Evolutionary conservation across 2,797 vertebrate genomes (phyloP), one percentile per base, ranked within the genome.

Genomic region (Etheostoma nigrum): DNA sequence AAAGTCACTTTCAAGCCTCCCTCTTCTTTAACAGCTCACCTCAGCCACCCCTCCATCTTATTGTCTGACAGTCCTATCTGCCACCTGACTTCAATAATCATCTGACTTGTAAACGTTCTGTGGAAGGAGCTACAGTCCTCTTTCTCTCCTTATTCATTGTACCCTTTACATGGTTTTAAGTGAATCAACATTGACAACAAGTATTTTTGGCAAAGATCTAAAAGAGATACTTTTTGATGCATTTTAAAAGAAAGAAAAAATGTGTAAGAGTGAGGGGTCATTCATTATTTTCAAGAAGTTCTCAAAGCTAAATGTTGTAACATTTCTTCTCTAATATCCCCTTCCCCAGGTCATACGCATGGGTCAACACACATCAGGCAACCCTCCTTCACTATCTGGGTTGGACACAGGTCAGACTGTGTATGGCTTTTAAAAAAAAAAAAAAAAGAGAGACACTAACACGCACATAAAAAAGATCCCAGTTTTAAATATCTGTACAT

Each of bases 1-100:
- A 81, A 81, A 80, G 81, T 80, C 77, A 77, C 65, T 83, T 70
- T 49, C 51, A 63, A 19, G 18, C 67, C 65, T 44, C n/a, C 14
- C 15, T 27, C 53, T 47, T 14, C 48, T 10, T 52, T 64, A 36
- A 42, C 58, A 14, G 42, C 54, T 74, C 45, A 42, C 13, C 40
- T 68, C 60, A 66, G 57, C 33, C 59, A 40, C 68, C 36, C 4
- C 66, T 69, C 63, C 36, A 33, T 58, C 59, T 54, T 23, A 52
- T 11, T 58, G 16, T 59, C 36, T 61, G n/a, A 48, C 16, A 33
- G 33, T 62, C 64, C 33, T 47, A 25, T n/a, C 23, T 55, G 40
- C 23, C 23, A 25, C 55, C 2, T 0, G 52, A 64, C 55, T 45
- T 57, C 48, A 44, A 44, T 76, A 47, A 16, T 44, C 33, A 57